Evolutionary conservation across 2,797 vertebrate genomes (phyloP), one percentile per base, ranked within the genome.

Genomic region (Enteromius trimaculatus): DNA sequence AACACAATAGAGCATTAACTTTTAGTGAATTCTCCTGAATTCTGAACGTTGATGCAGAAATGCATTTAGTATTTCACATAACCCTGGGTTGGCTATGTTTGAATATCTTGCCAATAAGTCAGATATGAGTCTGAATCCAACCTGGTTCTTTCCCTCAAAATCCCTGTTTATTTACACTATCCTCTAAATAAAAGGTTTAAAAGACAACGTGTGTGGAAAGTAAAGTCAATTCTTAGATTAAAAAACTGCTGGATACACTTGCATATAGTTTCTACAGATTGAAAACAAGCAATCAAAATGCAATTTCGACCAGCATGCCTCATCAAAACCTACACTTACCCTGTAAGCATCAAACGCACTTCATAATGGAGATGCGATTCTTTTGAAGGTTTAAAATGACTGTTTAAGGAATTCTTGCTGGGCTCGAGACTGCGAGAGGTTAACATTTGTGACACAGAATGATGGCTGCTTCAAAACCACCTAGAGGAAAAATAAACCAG

Each of bases 401-500:
- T 78, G 75, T 71, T 71, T 71, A 77, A 78, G 66, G 21, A 78
- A 71, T 4, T n/a, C 82, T 62, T 37, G 26, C 66, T 62, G 70
- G 8, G 72, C 37, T 39, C 8, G 34, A 77, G 53, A 77, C 75
- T 7, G 19, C 16, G 13, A 47, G 55, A 78, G 82, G 82, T 83
- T 78, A 83, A 70, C 75, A 51, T 51, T 62, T 16, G 21, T 70
- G 82, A 78, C 72, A 82, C 82, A 78, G 66, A 83, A 83, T 78
- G 75, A 83, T 78, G 66, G 75, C 64, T 83, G 75, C 51, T 78
- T 78, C 82, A 62, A 77, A 78, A 78, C 44, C 66, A 62, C 82
- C 53, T 66, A 71, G 65, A 60, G 65, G 42, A 83, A 78, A 78
- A 78, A 83, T 64, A 83, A 82, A 64, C 51, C 66, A 71, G 65